Base-by-base conservation (phyloP, 2,113 vertebrate genomes). In the Saimiri boliviensis region DNA sequence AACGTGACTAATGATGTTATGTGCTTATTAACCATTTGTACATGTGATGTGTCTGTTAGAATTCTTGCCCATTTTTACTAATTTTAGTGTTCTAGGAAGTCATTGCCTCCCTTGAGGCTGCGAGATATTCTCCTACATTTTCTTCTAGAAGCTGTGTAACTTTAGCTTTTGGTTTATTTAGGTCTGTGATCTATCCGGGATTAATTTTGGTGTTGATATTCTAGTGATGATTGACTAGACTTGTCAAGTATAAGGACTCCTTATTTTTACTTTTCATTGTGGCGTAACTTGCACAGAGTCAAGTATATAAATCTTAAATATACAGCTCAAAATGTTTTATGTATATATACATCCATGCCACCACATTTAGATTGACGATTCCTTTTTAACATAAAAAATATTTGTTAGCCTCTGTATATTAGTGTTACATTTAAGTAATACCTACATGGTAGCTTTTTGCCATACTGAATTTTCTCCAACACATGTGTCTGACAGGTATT, bases 211-310 rank as follows among this genome's bases (percentile, higher is more conserved):
- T n/a, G 8, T 76, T 27, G 10, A 11, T 82, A 56, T 40, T 66
- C 13, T 19, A 91, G 45, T 49, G 66, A 89, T 37, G 20, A 32
- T n/a, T 32, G 27, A 45, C 25, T 63, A 68, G 8, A 23, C 9
- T 95, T 91, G 27, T 86, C 73, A 89, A 42, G 35, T 63, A 17
- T 16, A 58, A 85, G 21, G 8, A 92, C 21, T 71, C 8, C 1
- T 68, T 86, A 91, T 54, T 68, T 95, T 92, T 54, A 92, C 35
- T 60, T 92, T 96, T 27, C 84, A 56, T 58, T 76, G 63, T 56
- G 73, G 25, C 21, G 54, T 79, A 83, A 63, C 25, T 47, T 70
- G 11, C 42, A 56, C 37, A 58, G n/a, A 87, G 47, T 89, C 37
- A 81, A 73, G 16, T 63, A 40, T 37, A 84, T 25, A 82, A 45